Conservation (phyloP, 2,113 vertebrate species). For the Phalacrocorax carbo region DNA sequence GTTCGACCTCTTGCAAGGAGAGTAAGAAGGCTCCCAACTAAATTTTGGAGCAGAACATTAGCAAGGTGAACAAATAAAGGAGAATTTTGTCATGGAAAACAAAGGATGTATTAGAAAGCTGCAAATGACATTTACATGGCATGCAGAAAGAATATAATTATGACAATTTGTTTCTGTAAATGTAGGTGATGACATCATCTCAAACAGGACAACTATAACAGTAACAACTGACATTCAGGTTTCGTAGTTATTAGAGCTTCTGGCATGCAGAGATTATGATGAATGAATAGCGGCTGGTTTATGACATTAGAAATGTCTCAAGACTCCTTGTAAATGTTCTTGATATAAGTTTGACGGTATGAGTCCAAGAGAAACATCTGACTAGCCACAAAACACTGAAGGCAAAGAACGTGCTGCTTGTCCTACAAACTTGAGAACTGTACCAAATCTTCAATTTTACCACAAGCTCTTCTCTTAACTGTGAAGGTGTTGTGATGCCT, state of each 20-base stretch:
- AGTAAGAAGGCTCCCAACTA: not conserved
- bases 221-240: not conserved
- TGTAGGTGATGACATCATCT: not conserved
- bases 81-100: not conserved
- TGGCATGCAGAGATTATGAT: not conserved
- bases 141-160: not conserved
- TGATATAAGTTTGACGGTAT: not conserved
- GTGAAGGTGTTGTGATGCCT: not conserved
- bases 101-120: not conserved
- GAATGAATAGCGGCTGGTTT: not conserved
- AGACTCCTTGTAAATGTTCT: not conserved
- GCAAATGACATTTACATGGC: not conserved
- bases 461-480: not conserved
- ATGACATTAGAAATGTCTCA: not conserved
- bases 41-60: not conserved
- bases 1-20: not conserved
- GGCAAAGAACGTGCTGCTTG: not conserved
- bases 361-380: not conserved
- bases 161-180: not conserved
- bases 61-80: not conserved
- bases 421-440: not conserved
- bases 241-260: not conserved
- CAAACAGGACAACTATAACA: not conserved
- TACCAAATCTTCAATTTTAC: not conserved
- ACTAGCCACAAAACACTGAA: not conserved